Evolutionary conservation across 2,797 vertebrate genomes (phyloP), one percentile per base, ranked within the genome.

Genomic region (Phoebastria nigripes): DNA sequence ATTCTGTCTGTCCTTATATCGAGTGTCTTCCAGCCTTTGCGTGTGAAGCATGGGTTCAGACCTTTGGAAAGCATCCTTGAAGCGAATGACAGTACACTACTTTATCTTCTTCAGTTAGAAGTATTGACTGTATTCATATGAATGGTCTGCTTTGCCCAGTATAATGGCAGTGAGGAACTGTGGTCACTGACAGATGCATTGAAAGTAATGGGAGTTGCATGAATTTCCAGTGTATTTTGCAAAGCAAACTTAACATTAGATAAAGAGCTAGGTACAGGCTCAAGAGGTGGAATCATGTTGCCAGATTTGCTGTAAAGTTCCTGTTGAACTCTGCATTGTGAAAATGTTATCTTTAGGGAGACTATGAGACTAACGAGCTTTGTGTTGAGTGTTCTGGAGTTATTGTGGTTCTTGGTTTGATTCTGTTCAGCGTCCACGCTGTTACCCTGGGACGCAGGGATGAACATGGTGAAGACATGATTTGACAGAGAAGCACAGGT

Each of bases 401-500:
- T 41, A 33, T 0, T 2, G 3, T 22, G 20, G 24, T 47, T 65
- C 28, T 22, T 35, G 9, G 6, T n/a, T 55, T 9, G 12, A 7
- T 47, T 56, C 20, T 79, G 19, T 37, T 46, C 11, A 8, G 7
- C 3, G 31, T 26, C 61, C 5, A 4, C 1, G 0, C 16, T 33
- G 11, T 21, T 52, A 13, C 18, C 14, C 8, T 33, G 58, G 46
- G 52, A 12, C 0, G 0, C 22, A 20, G 8, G 47, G 42, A 7
- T 58, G 22, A 39, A 16, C 12, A 1, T 6, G 6, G 24, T 17
- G 25, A 25, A 33, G 16, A 21, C 11, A 5, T 47, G 52, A 12
- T 47, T 29, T 54, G 73, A 5, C 16, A 25, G 29, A 55, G 65
- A 44, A 31, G 54, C 14, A 13, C 25, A 29, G n/a, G 37, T 17